A percentile compares a stretch with the other conserved stretches of the same genome.
Conservation (phyloP, 1,140 invertebrate genomes). For the Solenopsis invicta region DNA sequence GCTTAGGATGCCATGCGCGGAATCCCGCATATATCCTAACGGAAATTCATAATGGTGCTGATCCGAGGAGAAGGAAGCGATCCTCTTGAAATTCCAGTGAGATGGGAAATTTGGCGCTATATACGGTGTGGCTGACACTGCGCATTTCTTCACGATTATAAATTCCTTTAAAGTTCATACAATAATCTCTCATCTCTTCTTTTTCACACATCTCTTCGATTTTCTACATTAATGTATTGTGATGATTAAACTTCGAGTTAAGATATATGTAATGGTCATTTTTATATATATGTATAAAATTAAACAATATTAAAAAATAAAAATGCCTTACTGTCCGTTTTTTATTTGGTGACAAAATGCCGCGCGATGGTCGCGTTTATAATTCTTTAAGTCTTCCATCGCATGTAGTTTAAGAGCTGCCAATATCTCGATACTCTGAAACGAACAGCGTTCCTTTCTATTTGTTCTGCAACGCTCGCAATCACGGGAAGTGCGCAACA, state of each 20-base stretch:
- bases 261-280: background rate
- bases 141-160: background rate
- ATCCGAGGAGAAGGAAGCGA: constrained; percentile 18
- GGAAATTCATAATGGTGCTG: constrained; percentile 59
- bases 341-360: background rate
- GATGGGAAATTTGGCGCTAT: constrained; percentile 30
- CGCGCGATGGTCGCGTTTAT: background rate
- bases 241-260: background rate
- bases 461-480: constrained; percentile 4
- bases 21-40: constrained; percentile 10
- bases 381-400: background rate
- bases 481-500: constrained; percentile 11
- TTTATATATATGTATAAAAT: background rate
- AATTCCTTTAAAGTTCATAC: background rate
- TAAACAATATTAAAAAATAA: background rate
- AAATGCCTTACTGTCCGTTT: background rate
- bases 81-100: constrained; percentile 62
- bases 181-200: background rate
- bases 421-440: background rate
- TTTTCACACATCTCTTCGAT: background rate
- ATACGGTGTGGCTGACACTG: background rate
- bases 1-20: background rate
- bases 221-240: background rate
- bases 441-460: constrained; percentile 9
- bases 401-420: background rate